Evolutionary conservation across 2,888 invertebrate species (phyloP), one percentile per base, ranked within the genome.

Genomic region (Polymixis lichenea): DNA sequence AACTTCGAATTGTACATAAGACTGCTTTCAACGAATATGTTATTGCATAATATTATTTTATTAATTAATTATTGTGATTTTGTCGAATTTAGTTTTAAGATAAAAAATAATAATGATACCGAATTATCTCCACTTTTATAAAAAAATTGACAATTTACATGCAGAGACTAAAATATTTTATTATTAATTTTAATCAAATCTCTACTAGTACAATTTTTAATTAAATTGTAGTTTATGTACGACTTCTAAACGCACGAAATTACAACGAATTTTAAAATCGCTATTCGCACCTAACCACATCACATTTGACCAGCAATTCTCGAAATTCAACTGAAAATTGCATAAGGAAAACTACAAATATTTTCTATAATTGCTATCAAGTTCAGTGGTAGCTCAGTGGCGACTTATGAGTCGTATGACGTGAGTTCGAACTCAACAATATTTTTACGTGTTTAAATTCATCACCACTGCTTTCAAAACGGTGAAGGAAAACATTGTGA

Each of bases 11-110:
- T 88, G 85, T 88, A 89, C 49, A 88, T 85, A 89, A 90, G 89
- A 90, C 91, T 90, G 88, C 88, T 89, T 88, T 83, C 86, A 90
- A 85, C 85, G 88, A 88, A 86, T 83, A 82, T 78, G 61, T 64
- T 78, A 72, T 70, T 66, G 60, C 66, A 56, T 58, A 68, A 64
- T n/a, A 55, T 64, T 71, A 70, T 67, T 56, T n/a, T 71, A 19
- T 78, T 13, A 46, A 49, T 72, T 71, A 68, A 64, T 69, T 62
- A 72, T 68, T 82, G 83, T 82, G 83, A 73, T 78, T 74, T 78
- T 49, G 60, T 15, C 32, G 62, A 49, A 58, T 65, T 28, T 77
- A 69, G n/a, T 55, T 51, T 62, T 56, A 76, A 58, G 9, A 8
- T 43, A 43, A 15, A 72, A 49, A n/a, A 17, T 43, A 43, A 46